These are phyloP conservation scores for Dermatemys mawii DNA, from an alignment of 2,113 vertebrate species.

Conservation along the genomic window DNA sequence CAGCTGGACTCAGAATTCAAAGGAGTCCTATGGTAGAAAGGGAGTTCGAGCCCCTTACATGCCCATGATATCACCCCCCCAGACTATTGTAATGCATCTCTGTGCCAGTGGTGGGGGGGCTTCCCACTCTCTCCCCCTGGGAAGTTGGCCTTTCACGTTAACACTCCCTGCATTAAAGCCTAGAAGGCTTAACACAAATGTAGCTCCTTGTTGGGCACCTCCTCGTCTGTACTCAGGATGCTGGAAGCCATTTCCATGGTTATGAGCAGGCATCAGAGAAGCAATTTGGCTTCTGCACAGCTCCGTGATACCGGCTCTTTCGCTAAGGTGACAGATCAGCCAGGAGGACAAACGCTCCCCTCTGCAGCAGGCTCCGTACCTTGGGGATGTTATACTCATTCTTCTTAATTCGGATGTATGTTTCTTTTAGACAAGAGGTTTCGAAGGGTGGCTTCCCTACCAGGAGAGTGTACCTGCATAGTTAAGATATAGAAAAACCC, in stretches of 20 bases:
- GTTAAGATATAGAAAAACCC: neutral
- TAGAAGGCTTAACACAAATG: neutral
- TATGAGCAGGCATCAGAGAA: neutral
- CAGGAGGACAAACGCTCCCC: neutral
- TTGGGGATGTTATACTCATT: constrained; percentile 94
- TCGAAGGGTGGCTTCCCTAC: constrained; percentile 98
- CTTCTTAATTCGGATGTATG: constrained; percentile 95
- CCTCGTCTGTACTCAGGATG: neutral
- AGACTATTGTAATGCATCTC: neutral
- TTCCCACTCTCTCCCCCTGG: neutral
- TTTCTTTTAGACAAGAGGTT: constrained; percentile 96
- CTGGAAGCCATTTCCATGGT: neutral
- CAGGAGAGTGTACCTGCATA: constrained; percentile 91
- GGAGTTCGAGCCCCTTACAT: accelerated
- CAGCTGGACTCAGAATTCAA: accelerated
- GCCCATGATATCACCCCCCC: accelerated
- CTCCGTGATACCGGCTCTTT: neutral
- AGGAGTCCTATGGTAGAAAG: accelerated
- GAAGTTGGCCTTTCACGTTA: neutral
- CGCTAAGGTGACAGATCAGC: neutral
- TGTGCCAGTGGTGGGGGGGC: neutral
- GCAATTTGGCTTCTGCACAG: neutral
- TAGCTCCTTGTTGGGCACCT: neutral
- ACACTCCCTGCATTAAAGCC: neutral
- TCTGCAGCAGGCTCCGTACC: constrained; percentile 65